Conservation (phyloP, 35 echinoderm and acorn worm species). For the Stichopus chloronotus region DNA sequence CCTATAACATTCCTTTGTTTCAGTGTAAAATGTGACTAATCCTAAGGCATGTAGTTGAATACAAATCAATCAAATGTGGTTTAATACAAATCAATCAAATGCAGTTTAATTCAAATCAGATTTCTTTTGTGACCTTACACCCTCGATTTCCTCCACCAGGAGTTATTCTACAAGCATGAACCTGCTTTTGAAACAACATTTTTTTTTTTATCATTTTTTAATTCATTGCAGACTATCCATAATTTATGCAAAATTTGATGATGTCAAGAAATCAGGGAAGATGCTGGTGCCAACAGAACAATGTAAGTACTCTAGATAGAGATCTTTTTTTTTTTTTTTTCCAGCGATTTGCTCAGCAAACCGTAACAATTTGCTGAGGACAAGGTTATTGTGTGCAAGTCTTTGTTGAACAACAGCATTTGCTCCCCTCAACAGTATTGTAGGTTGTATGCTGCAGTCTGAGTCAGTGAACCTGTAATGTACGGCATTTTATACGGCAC, state of each 20-base stretch:
- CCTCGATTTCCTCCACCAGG: not conserved
- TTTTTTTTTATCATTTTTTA: not conserved
- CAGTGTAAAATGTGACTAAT: no score
- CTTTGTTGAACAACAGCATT: no score
- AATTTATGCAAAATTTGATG: constrained; percentile 99
- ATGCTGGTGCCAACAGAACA: constrained; percentile 81
- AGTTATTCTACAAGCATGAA: not conserved
- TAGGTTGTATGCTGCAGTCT: no score
- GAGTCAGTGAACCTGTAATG: no score
- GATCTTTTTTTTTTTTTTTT: not conserved
- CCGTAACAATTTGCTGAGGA: no score
- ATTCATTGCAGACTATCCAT: constrained; percentile 86
- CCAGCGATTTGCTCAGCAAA: no score
- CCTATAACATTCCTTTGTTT: no score
- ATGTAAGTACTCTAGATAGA: constrained; percentile 61
- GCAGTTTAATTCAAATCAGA: not conserved
- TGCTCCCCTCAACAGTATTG: no score
- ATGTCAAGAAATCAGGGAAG: constrained; percentile 88
- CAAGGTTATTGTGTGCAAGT: no score
- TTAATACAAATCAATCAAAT: not conserved
- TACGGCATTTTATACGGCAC: no score
- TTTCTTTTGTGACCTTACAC: not conserved
- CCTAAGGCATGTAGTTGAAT: no score
- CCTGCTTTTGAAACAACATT: not conserved
- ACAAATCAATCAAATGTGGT: no score